These are phyloP conservation scores for western clawed frog (Xenopus tropicalis) DNA, from an alignment of 2,113 vertebrate genomes.

Conservation along the genomic window UCB_Xtro_10.0 CM004447.2:85235001-85235500, in stretches of 20 bases:
- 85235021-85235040: too few species aligned
- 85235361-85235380: slow-evolving; percentile 80
- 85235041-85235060: too few species aligned
- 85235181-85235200: slow-evolving; percentile 76
- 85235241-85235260: slow-evolving; percentile 71
- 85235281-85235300: slow-evolving; percentile 84
- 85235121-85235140: slow-evolving; percentile 57
- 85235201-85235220: slow-evolving; percentile 77
- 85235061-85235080: too few species aligned
- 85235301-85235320: slow-evolving; percentile 87
- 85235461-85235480: slow-evolving; percentile 76
- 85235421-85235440: slow-evolving; percentile 74
- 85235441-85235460: slow-evolving; percentile 75
- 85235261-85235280: slow-evolving; percentile 74
- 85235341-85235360: slow-evolving; percentile 81
- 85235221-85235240: slow-evolving; percentile 73
- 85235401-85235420: slow-evolving; percentile 71
- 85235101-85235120: too few species aligned
- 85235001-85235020: too few species aligned
- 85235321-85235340: slow-evolving; percentile 81
- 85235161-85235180: slow-evolving; percentile 57
- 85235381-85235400: slow-evolving; percentile 81
- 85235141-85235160: slow-evolving; percentile 63
- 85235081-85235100: background rate
- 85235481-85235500: slow-evolving; percentile 83